Evolutionary conservation across 2,113 vertebrate genomes (phyloP).

Genomic region (Otis tarda): DNA sequence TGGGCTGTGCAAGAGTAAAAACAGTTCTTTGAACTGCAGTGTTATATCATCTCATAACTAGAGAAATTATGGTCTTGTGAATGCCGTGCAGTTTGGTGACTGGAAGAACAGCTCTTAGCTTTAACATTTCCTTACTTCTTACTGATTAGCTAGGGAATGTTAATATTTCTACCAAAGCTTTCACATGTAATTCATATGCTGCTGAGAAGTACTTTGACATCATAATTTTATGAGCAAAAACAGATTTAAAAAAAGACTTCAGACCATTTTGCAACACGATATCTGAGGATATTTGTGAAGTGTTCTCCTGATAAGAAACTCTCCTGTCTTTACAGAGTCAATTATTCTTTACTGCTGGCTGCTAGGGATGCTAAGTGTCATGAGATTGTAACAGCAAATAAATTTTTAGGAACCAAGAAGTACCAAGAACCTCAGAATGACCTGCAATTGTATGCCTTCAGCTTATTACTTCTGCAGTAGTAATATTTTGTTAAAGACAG

Average conservation of each 20-base stretch:
- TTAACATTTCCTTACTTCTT: neutral
- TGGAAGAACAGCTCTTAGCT: neutral
- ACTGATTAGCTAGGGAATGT: neutral
- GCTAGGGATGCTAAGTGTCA: fast-evolving
- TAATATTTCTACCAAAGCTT: neutral
- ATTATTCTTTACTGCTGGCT: neutral
- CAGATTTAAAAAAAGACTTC: neutral
- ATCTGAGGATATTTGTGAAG: neutral
- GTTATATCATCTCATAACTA: neutral
- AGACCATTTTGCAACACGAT: neutral
- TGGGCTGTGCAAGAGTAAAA: neutral
- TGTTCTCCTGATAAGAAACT: neutral
- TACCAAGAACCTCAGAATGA: neutral
- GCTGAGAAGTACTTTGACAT: neutral
- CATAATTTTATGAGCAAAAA: neutral
- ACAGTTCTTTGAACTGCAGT: neutral
- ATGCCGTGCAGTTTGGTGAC: neutral
- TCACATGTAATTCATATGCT: neutral
- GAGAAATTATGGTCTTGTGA: neutral
- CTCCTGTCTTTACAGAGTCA: neutral
- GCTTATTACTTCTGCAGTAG: neutral
- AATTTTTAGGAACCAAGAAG: neutral
- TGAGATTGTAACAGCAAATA: neutral
- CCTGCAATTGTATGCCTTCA: neutral
- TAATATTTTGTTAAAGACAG: neutral